phyloP scores from a whole-genome alignment of 2,888 invertebrate genomes.

The Eurytoma adleriae region DNA sequence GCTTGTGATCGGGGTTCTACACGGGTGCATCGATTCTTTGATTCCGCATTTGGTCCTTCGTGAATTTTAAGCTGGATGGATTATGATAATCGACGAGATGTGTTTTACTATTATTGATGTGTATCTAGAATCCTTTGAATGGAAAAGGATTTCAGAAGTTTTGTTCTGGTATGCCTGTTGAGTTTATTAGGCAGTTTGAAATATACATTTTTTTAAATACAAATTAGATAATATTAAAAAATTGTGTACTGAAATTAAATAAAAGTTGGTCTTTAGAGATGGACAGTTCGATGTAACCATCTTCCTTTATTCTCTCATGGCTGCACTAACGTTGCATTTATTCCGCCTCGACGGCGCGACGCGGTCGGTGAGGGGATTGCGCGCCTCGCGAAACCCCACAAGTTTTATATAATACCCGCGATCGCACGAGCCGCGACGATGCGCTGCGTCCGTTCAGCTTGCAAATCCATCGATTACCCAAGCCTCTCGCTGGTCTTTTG shows the following conservation, averaged over 20 bases:
- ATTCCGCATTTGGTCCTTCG: neutral
- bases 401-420: slow-evolving; percentile 53
- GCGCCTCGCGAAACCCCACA: slow-evolving; percentile 59
- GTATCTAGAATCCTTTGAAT: no score
- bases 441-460: slow-evolving; percentile 58
- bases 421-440: slow-evolving; percentile 9
- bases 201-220: no score
- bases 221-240: no score
- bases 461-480: slow-evolving; percentile 64
- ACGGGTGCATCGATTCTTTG: neutral
- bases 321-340: slow-evolving; percentile 62
- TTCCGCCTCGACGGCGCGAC: slow-evolving; percentile 59
- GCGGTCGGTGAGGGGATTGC: neutral
- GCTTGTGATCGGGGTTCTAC: no score
- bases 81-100: neutral
- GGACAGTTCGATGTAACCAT: no score
- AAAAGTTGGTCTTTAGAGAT: neutral
- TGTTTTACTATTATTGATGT: no score
- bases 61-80: neutral
- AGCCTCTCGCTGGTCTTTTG: slow-evolving; percentile 48
- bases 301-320: neutral
- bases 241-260: no score
- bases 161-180: no score
- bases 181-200: no score
- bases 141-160: no score